Percentiles rank a stretch among this genome's conserved stretches.
Evolutionary conservation across 2,888 invertebrate species (phyloP).

Genomic region (Agriotes lineatus): DNA sequence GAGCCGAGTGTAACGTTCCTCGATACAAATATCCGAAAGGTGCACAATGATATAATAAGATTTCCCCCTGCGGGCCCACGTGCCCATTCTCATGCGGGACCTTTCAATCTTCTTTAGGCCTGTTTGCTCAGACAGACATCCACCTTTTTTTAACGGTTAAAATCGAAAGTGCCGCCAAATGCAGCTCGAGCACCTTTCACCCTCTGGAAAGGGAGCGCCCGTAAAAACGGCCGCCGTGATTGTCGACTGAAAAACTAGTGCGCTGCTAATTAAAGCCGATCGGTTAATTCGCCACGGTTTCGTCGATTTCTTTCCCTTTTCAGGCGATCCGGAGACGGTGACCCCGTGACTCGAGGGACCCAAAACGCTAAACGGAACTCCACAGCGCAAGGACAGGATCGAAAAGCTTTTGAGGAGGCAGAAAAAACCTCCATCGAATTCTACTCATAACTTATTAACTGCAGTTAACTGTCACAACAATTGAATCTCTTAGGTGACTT

Average conservation of each 20-base stretch:
- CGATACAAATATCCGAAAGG: conserved; percentile 57
- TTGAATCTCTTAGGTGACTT: no score
- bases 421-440: no score
- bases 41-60: conserved; percentile 57
- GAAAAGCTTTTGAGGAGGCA: no score
- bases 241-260: no score
- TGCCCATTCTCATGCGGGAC: conserved; percentile 64
- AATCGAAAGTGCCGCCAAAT: conserved; percentile 15
- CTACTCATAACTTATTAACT: no score
- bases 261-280: background rate
- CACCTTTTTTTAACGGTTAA: conserved; percentile 51
- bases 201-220: background rate
- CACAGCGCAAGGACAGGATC: no score
- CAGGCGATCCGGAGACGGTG: no score
- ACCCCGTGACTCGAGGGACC: no score
- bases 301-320: no score
- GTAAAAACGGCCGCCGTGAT: background rate
- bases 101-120: conserved; percentile 47
- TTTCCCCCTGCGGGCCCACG: conserved; percentile 60
- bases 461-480: no score
- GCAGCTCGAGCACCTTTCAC: background rate
- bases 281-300: no score
- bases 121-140: conserved; percentile 40
- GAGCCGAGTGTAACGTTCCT: conserved; percentile 56
- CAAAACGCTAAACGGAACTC: no score